Evolutionary conservation across 2,888 invertebrate genomes (phyloP), one percentile per base, ranked within the genome.

Genomic region (Campoplex nolae): DNA sequence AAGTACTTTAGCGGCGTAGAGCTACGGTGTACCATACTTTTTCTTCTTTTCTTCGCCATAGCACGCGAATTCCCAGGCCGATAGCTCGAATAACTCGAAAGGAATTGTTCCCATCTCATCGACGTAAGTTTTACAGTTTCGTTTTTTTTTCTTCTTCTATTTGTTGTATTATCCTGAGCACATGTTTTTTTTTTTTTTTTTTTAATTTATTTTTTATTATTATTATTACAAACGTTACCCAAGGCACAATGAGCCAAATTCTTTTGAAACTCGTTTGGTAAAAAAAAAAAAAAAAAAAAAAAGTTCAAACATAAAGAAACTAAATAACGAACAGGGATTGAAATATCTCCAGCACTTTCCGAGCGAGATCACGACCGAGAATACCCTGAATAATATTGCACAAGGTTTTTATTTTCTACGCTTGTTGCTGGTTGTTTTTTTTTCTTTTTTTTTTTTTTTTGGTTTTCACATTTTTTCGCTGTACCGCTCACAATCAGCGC

Each of bases 21-120:
- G 62, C 32, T n/a, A 68, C 23, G 62, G 62, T 62, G 32, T 32
- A 32, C 62, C 62, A 62, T 62, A 62, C 62, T 62, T 62, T 62
- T 62, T 51, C 18, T 62, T 62, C 62, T 62, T 32, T 32, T 62
- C 28, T 58, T 13, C 4, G 3, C 58, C 28, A 32, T 58, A 28
- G 56, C 56, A 28, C 23, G 56, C 56, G 58, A 28, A 32, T 62
- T 62, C 62, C 28, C 13, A 1, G 32, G 62, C 28, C 62, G n/a
- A 62, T 62, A 32, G 16, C 62, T 62, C 32, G 32, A 32, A 32
- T 62, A 62, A 32, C 32, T 62, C 32, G 32, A 62, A 62, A 62
- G 62, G 32, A 62, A 32, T 62, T 62, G 62, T 62, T 62, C 62
- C 62, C 32, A 13, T 32, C 32, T 62, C 62, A 13, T 62, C 32